Evolutionary conservation across 35 echinoderm and acorn worm species (phyloP), one percentile per base, ranked within the genome.

Genomic region (Antedon bifida): DNA sequence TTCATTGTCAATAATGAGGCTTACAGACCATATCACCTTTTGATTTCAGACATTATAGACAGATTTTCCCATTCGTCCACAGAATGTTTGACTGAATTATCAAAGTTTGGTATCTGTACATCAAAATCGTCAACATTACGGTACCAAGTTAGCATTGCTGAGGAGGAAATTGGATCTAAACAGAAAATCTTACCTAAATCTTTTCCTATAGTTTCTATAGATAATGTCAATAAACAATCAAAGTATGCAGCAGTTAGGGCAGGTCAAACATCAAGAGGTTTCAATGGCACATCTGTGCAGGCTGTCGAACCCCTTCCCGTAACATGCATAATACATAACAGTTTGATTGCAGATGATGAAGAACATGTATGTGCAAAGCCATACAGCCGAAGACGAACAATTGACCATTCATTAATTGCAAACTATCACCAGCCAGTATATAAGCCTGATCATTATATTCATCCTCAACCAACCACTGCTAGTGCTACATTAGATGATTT

Each of bases 281-380:
- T 89, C 29, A 79, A 89, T 84, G 87, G 87, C 77, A 89, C 87
- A 14, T 89, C 87, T 51, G 87, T 89, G 5, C 82, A 84, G 36
- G 87, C 81, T 32, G 75, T 89, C 13, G 81, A 89, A 35, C n/a
- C n/a, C n/a, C n/a, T n/a, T n/a, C n/a, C n/a, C n/a, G n/a, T n/a
- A n/a, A n/a, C n/a, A n/a, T n/a, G n/a, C n/a, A n/a, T n/a, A n/a
- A n/a, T n/a, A n/a, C n/a, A n/a, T n/a, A n/a, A n/a, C n/a, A n/a
- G n/a, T n/a, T n/a, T n/a, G n/a, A n/a, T n/a, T n/a, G n/a, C n/a
- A n/a, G n/a, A n/a, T n/a, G n/a, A n/a, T n/a, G n/a, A n/a, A n/a
- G n/a, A n/a, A n/a, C n/a, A n/a, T n/a, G n/a, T n/a, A n/a, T n/a
- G n/a, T n/a, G n/a, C n/a, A n/a, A n/a, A n/a, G n/a, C n/a, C n/a